Evolutionary conservation across 2,113 vertebrate species (phyloP), one percentile per base, ranked within the genome.

Genomic region (Ornithorhynchus anatinus): DNA sequence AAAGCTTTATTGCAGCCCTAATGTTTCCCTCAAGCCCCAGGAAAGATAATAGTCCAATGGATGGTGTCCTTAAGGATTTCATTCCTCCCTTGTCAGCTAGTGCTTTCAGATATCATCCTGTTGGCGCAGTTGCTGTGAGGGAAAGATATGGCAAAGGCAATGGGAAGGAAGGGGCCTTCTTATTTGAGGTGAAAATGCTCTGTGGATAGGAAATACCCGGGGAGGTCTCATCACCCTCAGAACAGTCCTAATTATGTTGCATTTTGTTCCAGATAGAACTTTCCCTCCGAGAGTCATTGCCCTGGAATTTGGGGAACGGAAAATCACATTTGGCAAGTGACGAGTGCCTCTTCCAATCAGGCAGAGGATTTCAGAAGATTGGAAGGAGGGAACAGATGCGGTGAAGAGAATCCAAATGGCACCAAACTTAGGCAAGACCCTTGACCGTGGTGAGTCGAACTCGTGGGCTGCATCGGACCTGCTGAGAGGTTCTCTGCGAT

Each of bases 31-130:
- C 75, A 85, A 92, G 90, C 84, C 64, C 54, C 40, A 67, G 81
- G 72, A 84, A 90, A 89, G 77, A 86, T 89, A 91, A 89, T 86
- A 88, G 82, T 80, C n/a, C 83, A 82, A 44, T 19, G 53, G 62
- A 56, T 86, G 68, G 80, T 36, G 81, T 82, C 86, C 89, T 70
- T 60, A 53, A 87, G 81, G 74, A 71, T 42, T 33, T 73, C 79
- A 85, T 64, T 63, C 50, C 33, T 69, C 77, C 45, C 59, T 69
- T 54, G 79, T 74, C 67, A 82, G 64, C 31, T 51, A 17, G 33
- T 73, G 84, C 75, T 6, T 57, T 66, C 22, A 42, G 67, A 47
- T 60, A 59, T 15, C n/a, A 47, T 69, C 79, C 35, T 77, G 64
- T 50, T 61, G 77, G 67, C 60, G 42, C 13, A 27, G 72, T 45